These are phyloP conservation scores for Alligator sinensis DNA, from an alignment of 2,113 vertebrate genomes.

Conservation along the genomic window DNA sequence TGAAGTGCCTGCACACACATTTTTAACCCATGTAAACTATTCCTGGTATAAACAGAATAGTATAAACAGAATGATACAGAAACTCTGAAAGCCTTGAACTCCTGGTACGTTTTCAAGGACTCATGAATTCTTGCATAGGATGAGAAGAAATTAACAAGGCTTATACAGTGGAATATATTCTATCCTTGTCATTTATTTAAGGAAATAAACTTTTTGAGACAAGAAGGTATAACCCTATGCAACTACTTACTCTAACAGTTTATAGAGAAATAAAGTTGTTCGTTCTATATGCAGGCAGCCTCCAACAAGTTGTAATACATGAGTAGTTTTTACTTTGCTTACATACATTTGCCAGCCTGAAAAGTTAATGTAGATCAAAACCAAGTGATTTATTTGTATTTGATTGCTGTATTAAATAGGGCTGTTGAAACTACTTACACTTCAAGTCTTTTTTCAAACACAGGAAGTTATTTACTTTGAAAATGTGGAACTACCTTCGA, in stretches of 20 bases:
- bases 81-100: neutral
- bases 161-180: neutral
- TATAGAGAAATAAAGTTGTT: neutral
- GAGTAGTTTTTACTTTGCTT: neutral
- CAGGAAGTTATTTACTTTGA: neutral
- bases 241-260: neutral
- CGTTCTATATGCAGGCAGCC: rapidly evolving
- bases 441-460: neutral
- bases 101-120: rapidly evolving
- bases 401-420: neutral
- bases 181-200: neutral
- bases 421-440: neutral
- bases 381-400: neutral
- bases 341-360: neutral
- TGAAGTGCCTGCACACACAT: neutral
- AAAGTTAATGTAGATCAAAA: neutral
- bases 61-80: neutral
- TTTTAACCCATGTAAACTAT: neutral
- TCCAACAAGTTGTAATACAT: neutral
- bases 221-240: too few relatives aligned
- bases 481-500: neutral
- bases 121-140: neutral
- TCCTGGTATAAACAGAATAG: neutral
- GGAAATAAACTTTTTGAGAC: neutral
- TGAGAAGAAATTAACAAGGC: neutral